Percentiles rank a stretch among this genome's conserved stretches.
phyloP scores from a whole-genome alignment of 2,113 vertebrate genomes.

The Lanius collurio region DNA sequence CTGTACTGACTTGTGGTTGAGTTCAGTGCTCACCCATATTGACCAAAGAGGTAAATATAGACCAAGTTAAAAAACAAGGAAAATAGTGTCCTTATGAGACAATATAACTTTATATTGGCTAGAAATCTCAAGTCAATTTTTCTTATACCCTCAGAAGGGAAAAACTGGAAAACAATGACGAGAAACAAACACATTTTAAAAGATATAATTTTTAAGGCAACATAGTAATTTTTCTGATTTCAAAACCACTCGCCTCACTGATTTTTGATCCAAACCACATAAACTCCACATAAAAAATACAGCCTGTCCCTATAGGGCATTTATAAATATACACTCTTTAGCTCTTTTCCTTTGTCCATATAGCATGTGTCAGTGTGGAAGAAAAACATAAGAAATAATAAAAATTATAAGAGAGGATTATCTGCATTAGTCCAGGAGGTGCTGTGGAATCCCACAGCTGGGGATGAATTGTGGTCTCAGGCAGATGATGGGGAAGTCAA shows the following conservation, averaged over 20 bases:
- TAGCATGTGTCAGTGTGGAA: neutral
- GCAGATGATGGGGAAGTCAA: neutral
- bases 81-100: neutral
- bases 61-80: neutral
- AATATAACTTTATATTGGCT: neutral
- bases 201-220: slow-evolving; percentile 24
- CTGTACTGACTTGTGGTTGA: neutral
- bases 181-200: neutral
- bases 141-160: neutral
- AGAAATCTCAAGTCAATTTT: neutral
- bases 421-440: neutral
- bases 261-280: slow-evolving; percentile 62
- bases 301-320: neutral
- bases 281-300: slow-evolving; percentile 8
- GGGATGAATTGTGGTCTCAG: neutral
- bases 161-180: slow-evolving; percentile 19
- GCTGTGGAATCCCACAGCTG: neutral
- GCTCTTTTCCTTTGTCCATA: neutral
- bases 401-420: neutral
- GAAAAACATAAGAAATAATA: neutral
- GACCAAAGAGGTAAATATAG: slow-evolving; percentile 27
- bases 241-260: slow-evolving; percentile 44
- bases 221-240: slow-evolving; percentile 55
- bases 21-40: neutral
- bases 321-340: neutral